These are phyloP conservation scores for Centropus unirufus DNA, from an alignment of 2,113 vertebrate genomes.

Conservation along the genomic window DNA sequence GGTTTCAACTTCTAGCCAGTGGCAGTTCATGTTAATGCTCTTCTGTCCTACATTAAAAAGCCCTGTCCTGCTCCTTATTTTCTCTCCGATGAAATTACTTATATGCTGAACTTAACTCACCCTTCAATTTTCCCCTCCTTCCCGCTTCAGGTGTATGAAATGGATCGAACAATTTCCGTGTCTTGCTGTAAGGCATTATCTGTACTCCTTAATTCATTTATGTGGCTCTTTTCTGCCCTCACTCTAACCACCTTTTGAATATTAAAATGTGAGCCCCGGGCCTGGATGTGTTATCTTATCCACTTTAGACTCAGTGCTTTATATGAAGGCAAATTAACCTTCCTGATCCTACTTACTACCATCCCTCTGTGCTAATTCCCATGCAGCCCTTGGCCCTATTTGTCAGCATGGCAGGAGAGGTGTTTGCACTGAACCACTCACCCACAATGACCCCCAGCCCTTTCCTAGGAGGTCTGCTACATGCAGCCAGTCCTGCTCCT, in stretches of 20 bases:
- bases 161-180: slow-evolving; percentile 49
- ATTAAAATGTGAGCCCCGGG: slow-evolving; percentile 60
- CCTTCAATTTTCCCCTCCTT: slow-evolving; percentile 13
- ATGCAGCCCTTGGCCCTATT: not conserved
- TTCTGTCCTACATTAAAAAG: slow-evolving; percentile 19
- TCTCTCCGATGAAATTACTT: not conserved
- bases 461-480: not conserved
- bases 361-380: not conserved
- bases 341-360: not conserved
- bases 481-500: accelerated
- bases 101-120: not conserved
- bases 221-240: slow-evolving; percentile 57
- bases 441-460: not conserved
- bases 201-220: slow-evolving; percentile 57
- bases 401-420: not conserved
- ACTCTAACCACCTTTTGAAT: slow-evolving; percentile 66
- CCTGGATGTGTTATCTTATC: slow-evolving; percentile 55
- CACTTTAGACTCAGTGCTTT: slow-evolving; percentile 36
- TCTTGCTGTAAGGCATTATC: slow-evolving; percentile 44
- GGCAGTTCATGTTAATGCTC: slow-evolving; percentile 1
- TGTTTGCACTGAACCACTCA: not conserved
- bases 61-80: not conserved
- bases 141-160: slow-evolving; percentile 33
- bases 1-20: slow-evolving; percentile 53
- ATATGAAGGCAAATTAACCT: slow-evolving; percentile 55